Evolutionary conservation across 2,888 invertebrate genomes (phyloP).

Genomic region (Caenorhabditis zanzibari): DNA sequence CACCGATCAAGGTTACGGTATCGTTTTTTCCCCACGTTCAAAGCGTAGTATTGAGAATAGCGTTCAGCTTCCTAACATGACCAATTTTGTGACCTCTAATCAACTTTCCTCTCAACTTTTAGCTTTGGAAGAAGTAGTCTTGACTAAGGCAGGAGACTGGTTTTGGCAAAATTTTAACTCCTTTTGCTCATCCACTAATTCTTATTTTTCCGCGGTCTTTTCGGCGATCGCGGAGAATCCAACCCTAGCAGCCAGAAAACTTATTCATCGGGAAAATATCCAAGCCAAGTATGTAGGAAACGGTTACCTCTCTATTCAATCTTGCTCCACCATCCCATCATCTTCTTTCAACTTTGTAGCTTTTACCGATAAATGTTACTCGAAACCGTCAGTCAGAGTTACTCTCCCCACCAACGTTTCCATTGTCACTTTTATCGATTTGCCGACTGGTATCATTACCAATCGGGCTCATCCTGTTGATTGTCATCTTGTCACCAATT

Average conservation of each 20-base stretch:
- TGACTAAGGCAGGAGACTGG: background rate
- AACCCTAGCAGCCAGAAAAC: conserved; percentile 10
- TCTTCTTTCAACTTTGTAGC: background rate
- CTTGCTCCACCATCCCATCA: background rate
- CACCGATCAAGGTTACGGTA: background rate
- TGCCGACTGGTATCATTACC: conserved; percentile 1
- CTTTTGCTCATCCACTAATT: conserved; percentile 7
- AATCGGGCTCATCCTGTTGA: background rate
- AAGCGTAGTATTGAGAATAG: too few relatives aligned
- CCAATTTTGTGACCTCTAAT: conserved; percentile 21
- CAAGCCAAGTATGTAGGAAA: conserved; percentile 22
- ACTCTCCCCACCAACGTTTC: background rate
- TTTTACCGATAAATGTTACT: conserved; percentile 22
- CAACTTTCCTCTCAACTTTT: conserved; percentile 28
- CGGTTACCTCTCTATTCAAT: background rate
- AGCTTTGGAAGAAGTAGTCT: conserved; percentile 9
- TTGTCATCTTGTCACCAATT: background rate
- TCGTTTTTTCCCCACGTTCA: background rate
- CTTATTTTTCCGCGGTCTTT: background rate
- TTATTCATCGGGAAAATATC: background rate
- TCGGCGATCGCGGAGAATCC: conserved; percentile 10
- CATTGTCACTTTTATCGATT: conserved; percentile 16
- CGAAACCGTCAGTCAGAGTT: conserved; percentile 7
- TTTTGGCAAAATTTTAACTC: background rate
- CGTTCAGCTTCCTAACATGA: background rate